Percentiles rank a stretch among this genome's conserved stretches.
These are phyloP conservation scores for Pionites leucogaster DNA, from an alignment of 2,113 vertebrate genomes.

Conservation along the genomic window DNA sequence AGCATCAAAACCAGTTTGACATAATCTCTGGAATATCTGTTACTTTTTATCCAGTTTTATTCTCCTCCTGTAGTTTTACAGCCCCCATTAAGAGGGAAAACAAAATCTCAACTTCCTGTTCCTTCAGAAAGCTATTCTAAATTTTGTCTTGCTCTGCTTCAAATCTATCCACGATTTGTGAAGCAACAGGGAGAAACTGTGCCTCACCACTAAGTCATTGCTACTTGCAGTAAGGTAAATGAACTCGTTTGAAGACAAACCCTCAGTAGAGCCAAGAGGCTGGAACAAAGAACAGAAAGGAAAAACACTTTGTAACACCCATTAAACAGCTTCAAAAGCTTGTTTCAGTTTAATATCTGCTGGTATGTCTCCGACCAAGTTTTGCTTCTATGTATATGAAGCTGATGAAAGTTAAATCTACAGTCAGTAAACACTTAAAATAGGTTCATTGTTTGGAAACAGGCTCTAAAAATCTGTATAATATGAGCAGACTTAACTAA, in stretches of 20 bases:
- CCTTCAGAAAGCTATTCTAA: not conserved
- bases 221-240: not conserved
- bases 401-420: not conserved
- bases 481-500: not conserved
- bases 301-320: not conserved
- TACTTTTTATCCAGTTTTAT: not conserved
- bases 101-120: not conserved
- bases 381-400: not conserved
- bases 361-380: not conserved
- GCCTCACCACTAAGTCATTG: not conserved
- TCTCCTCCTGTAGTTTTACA: not conserved
- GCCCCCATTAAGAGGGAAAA: not conserved
- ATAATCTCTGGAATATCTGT: not conserved
- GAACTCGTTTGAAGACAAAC: not conserved
- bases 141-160: not conserved
- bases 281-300: not conserved
- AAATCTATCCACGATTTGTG: not conserved
- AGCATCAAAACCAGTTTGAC: not conserved
- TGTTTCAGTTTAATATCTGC: not conserved
- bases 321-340: not conserved
- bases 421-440: not conserved
- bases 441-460: not conserved
- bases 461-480: not conserved
- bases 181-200: not conserved
- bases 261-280: not conserved